These are phyloP conservation scores for Eulithis testata DNA, from an alignment of 2,888 invertebrate species.

Conservation along the genomic window DNA sequence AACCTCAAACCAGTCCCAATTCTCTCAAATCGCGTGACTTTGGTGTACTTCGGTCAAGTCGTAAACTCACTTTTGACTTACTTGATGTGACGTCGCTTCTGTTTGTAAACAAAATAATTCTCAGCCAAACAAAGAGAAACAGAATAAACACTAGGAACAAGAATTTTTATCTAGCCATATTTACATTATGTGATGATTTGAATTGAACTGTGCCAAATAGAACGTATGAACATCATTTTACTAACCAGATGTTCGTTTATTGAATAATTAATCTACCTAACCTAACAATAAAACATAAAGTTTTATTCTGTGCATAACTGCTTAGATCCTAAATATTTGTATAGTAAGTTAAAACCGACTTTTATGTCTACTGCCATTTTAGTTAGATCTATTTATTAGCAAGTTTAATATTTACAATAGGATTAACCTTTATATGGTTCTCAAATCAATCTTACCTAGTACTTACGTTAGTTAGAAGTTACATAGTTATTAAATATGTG, in stretches of 20 bases:
- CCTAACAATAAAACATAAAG: too few relatives aligned
- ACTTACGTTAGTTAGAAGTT: background rate
- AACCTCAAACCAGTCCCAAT: conserved; percentile 11
- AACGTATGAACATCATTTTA: background rate
- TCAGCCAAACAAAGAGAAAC: background rate
- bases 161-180: background rate
- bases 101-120: conserved; percentile 30
- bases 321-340: conserved; percentile 7
- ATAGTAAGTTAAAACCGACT: conserved; percentile 13
- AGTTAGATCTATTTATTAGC: conserved; percentile 18
- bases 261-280: background rate
- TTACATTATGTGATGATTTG: background rate
- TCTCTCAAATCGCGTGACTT: conserved; percentile 26
- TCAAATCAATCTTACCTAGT: conserved; percentile 6
- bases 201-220: background rate
- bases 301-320: background rate
- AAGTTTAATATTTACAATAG: conserved; percentile 21
- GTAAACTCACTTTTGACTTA: conserved; percentile 17
- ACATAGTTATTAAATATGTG: background rate
- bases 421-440: conserved; percentile 7
- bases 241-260: background rate
- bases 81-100: background rate
- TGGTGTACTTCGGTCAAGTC: too few relatives aligned
- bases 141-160: background rate
- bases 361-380: conserved; percentile 35